Conservation (phyloP, 2,797 vertebrate genomes). For the Melanotaenia nigrans region DNA sequence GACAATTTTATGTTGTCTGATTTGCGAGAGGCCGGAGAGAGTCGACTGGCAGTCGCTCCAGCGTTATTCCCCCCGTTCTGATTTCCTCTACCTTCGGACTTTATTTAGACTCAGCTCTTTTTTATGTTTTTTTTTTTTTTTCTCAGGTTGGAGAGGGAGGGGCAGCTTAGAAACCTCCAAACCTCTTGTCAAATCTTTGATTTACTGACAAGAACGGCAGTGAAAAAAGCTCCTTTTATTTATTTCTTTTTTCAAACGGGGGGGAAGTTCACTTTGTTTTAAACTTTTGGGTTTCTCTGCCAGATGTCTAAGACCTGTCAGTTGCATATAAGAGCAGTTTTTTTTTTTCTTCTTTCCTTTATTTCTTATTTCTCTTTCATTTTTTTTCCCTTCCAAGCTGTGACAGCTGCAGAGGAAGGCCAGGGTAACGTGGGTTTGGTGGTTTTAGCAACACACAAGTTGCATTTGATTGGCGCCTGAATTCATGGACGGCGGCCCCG, state of each 20-base stretch:
- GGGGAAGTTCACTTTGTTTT: not conserved
- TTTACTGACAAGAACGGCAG: slow-evolving; percentile 64
- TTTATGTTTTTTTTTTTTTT: slow-evolving; percentile 58
- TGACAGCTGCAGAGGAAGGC: slow-evolving; percentile 63
- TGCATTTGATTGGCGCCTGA: slow-evolving; percentile 77
- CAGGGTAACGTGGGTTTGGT: slow-evolving; percentile 66
- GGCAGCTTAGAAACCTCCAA: slow-evolving; percentile 19
- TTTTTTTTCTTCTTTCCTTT: slow-evolving; percentile 40
- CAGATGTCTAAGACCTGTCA: slow-evolving; percentile 53
- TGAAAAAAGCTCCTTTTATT: slow-evolving; percentile 34
- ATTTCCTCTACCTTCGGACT: slow-evolving; percentile 68
- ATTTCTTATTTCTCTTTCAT: not conserved
- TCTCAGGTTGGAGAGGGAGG: slow-evolving; percentile 27
- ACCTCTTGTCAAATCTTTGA: slow-evolving; percentile 50
- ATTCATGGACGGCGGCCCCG: slow-evolving; percentile 52
- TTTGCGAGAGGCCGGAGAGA: slow-evolving; percentile 46
- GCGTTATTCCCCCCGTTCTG: slow-evolving; percentile 50
- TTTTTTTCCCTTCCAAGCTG: slow-evolving; percentile 44
- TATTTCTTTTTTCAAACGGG: not conserved
- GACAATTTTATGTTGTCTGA: slow-evolving; percentile 67
- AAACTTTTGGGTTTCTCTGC: slow-evolving; percentile 29
- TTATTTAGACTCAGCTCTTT: slow-evolving; percentile 45
- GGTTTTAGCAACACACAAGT: slow-evolving; percentile 69
- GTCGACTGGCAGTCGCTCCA: not conserved
- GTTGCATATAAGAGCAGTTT: slow-evolving; percentile 25